These are phyloP conservation scores for Callocephalon fimbriatum DNA, from an alignment of 2,113 vertebrate genomes.

Conservation along the genomic window DNA sequence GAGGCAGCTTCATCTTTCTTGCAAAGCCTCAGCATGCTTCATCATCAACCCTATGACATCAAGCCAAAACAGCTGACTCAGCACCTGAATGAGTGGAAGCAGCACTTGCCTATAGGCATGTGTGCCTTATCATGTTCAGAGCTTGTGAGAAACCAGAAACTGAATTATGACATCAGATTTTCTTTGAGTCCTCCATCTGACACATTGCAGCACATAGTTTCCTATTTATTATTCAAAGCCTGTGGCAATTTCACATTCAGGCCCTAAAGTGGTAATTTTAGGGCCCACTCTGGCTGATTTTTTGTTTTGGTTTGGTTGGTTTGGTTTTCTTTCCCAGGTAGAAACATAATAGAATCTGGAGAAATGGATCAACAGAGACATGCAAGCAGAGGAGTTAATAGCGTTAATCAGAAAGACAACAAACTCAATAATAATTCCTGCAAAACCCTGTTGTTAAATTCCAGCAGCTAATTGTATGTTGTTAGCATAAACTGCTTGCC, in stretches of 20 bases:
- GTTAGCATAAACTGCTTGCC: slow-evolving; percentile 3
- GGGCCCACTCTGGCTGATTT: neutral
- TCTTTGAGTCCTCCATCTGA: neutral
- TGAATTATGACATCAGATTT: neutral
- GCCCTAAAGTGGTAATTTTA: neutral
- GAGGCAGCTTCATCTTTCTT: neutral
- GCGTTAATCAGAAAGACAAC: neutral
- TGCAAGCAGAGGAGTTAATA: neutral
- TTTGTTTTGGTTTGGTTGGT: neutral
- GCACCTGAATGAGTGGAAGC: neutral
- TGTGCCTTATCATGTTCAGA: neutral
- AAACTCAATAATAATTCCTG: neutral
- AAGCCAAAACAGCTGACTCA: neutral
- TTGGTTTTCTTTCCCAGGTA: neutral
- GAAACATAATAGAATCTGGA: neutral
- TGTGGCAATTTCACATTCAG: neutral
- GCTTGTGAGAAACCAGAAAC: neutral
- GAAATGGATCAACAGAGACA: neutral
- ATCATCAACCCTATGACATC: neutral
- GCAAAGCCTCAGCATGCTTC: neutral
- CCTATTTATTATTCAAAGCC: neutral
- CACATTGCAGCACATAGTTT: neutral
- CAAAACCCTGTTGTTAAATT: slow-evolving; percentile 7
- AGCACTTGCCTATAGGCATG: neutral
- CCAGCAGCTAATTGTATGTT: neutral